Conservation (phyloP, 2,797 vertebrate genomes). For the Lindbergichthys nudifrons region DNA sequence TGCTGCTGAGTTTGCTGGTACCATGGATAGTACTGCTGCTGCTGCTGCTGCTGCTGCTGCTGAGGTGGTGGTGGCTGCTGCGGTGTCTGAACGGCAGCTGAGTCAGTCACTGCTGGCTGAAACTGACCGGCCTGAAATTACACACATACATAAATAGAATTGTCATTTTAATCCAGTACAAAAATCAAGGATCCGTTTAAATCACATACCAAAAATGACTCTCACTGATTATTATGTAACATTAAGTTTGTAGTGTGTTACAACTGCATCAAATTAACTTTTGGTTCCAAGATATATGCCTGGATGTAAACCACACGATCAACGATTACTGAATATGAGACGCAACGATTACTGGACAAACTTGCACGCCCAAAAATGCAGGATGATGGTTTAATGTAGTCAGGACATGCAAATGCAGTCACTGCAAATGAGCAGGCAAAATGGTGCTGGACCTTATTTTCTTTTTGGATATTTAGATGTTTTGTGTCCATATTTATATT, state of each 20-base stretch:
- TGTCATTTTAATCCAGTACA: conserved; percentile 2
- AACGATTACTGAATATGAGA: no score
- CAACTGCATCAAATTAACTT: no score
- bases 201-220: no score
- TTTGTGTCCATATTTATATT: not conserved
- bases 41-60: conserved; percentile 84
- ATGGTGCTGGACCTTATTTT: not conserved
- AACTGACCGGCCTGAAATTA: conserved; percentile 82
- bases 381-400: not conserved
- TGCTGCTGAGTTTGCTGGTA: conserved; percentile 88
- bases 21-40: conserved; percentile 88
- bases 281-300: no score
- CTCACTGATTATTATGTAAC: no score
- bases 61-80: conserved; percentile 62
- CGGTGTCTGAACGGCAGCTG: conserved; percentile 82
- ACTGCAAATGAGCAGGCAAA: not conserved
- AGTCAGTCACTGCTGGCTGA: conserved; percentile 81
- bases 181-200: no score
- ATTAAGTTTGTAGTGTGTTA: no score
- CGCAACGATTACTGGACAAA: no score
- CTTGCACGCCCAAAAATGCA: no score
- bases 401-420: not conserved
- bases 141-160: conserved; percentile 21
- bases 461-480: not conserved
- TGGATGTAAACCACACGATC: no score